Conservation (phyloP, 2,113 vertebrate genomes). For the Garra rufa region DNA sequence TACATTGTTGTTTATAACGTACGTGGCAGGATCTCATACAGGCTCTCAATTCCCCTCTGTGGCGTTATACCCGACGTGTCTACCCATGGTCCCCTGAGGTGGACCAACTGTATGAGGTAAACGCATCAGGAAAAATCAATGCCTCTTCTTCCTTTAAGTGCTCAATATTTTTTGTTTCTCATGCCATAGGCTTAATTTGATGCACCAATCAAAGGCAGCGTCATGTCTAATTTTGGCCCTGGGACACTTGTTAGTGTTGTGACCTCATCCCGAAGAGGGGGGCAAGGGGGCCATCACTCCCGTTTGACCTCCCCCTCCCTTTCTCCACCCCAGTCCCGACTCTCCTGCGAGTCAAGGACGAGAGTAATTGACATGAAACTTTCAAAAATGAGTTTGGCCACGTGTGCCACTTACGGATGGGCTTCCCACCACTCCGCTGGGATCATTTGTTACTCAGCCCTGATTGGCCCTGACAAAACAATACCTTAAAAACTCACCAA, state of each 20-base stretch:
- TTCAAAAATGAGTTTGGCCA: constrained; percentile 96
- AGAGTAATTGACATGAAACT: constrained; percentile 94
- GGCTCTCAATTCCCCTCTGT: neutral
- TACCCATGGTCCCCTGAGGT: constrained; percentile 64
- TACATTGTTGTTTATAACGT: constrained; percentile 43
- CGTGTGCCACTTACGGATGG: constrained; percentile 82
- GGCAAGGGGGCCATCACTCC: constrained; percentile 70
- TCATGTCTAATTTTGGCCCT: constrained; percentile 88
- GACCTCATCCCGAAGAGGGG: constrained; percentile 88
- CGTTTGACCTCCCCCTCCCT: constrained; percentile 56
- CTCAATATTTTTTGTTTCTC: constrained; percentile 95
- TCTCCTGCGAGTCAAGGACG: constrained; percentile 93
- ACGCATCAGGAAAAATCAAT: constrained; percentile 92
- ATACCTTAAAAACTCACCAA: constrained; percentile 99
- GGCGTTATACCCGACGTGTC: constrained; percentile 50
- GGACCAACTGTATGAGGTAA: constrained; percentile 79
- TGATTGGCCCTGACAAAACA: constrained; percentile 99
- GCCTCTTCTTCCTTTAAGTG: constrained; percentile 89
- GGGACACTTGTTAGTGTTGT: constrained; percentile 86
- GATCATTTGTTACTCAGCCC: constrained; percentile 97
- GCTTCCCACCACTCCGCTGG: constrained; percentile 81
- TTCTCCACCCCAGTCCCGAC: constrained; percentile 74
- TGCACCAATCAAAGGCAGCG: constrained; percentile 93
- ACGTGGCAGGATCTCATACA: constrained; percentile 18
- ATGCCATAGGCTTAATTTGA: constrained; percentile 87